Evolutionary conservation across 2,113 vertebrate species (phyloP), one percentile per base, ranked within the genome.

Genomic region (Noturus placidus): DNA sequence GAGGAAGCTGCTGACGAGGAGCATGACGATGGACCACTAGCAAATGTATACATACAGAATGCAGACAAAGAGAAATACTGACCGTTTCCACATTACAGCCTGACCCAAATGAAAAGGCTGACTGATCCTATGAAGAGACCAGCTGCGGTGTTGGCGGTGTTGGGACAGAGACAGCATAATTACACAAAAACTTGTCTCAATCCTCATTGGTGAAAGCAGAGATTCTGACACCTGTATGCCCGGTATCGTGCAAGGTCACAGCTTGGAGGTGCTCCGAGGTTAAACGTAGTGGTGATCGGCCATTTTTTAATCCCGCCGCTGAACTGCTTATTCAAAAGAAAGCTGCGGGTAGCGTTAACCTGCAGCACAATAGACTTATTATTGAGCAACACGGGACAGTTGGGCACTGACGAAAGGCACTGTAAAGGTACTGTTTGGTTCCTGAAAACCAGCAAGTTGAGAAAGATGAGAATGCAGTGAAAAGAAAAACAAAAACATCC

Each of bases 281-380:
- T 89, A 91, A 87, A 91, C 30, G 33, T 59, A 83, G 74, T 57
- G 35, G 84, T 70, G 14, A 74, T 82, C 63, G 77, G 69, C 77
- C 69, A 85, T 86, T 88, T 81, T 63, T 83, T 85, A 79, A 72
- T 9, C 77, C 61, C 61, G 76, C 50, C 42, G 42, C 27, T 84
- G 83, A 87, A 88, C 59, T 82, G 79, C 80, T 89, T 90, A 88
- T 88, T 91, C 54, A 83, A 82, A 72, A 74, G 80, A 91, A 86
- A 50, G 63, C 52, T 81, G 17, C 3, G 0, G 57, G 79, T 63
- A 50, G 56, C 27, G 78, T 46, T 87, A 86, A 88, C 85, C 87
- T 88, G 84, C 87, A 69, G 79, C 87, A 87, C 30, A 74, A 76
- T 87, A 57, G 87, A 67, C 77, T 77, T 86, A 77, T 91, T 77